These are phyloP conservation scores for Pantherophis guttatus DNA, from an alignment of 2,113 vertebrate species.

Conservation along the genomic window DNA sequence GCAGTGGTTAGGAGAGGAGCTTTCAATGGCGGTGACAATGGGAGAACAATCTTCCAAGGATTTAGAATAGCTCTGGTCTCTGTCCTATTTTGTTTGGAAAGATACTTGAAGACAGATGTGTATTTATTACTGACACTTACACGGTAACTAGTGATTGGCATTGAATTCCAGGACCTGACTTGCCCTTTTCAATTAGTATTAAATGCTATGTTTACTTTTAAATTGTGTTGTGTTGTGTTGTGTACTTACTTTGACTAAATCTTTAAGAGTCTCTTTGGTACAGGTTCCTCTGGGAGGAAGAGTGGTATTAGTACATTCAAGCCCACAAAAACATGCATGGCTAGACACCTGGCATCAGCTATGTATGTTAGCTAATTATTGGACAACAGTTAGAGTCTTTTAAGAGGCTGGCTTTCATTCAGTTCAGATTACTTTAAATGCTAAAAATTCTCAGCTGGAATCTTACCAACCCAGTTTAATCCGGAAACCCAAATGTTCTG, in stretches of 20 bases:
- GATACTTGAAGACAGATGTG: neutral
- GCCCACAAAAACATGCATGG: neutral
- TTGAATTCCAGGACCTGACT: neutral
- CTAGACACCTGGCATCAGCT: neutral
- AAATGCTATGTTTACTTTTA: neutral
- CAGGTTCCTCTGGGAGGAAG: neutral
- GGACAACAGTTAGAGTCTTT: neutral
- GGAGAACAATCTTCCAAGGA: neutral
- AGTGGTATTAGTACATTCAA: neutral
- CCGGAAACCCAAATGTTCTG: neutral
- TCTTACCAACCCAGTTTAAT: neutral
- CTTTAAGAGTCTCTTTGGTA: neutral
- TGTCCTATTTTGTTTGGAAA: neutral
- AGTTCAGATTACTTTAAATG: neutral
- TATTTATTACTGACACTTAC: neutral
- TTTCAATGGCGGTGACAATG: neutral
- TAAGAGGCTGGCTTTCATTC: neutral
- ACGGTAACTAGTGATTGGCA: neutral
- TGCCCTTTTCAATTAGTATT: neutral
- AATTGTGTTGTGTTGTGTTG: neutral
- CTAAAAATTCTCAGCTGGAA: neutral
- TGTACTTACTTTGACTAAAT: neutral
- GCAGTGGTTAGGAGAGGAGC: neutral
- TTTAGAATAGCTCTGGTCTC: neutral
- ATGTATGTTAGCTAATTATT: neutral